Conservation (phyloP, 2,888 invertebrate species). For the Noctua janthe region DNA sequence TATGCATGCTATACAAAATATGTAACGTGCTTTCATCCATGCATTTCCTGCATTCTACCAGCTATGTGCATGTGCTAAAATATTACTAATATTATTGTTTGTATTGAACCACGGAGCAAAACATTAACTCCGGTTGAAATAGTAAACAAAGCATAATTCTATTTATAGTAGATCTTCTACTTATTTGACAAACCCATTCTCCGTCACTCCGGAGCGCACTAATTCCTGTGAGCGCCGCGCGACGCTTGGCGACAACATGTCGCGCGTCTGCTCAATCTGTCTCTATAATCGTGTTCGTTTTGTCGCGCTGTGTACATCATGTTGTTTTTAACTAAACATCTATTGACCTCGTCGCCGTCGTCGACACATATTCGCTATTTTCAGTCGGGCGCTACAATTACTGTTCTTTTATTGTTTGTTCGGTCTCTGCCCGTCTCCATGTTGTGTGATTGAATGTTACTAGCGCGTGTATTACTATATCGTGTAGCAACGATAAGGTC, state of each 20-base stretch:
- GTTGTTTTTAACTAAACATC: conserved; percentile 28
- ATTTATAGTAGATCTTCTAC: not conserved
- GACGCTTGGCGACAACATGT: conserved; percentile 39
- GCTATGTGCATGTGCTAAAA: conserved; percentile 12
- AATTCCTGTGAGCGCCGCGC: conserved; percentile 13
- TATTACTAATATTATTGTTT: not conserved
- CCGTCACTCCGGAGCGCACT: conserved; percentile 23
- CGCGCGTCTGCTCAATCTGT: conserved; percentile 51
- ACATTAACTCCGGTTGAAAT: conserved; percentile 4
- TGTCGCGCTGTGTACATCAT: conserved; percentile 9
- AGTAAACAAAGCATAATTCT: not conserved
- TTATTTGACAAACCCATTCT: conserved; percentile 5
- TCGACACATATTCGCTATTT: conserved; percentile 30
- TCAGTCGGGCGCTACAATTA: conserved; percentile 19
- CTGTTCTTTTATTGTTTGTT: conserved; percentile 21
- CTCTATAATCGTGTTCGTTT: conserved; percentile 28
- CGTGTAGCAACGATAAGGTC: conserved; percentile 12
- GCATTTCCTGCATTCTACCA: conserved; percentile 15
- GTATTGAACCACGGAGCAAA: not conserved
- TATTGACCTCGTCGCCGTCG: conserved; percentile 18
- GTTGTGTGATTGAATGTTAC: conserved; percentile 1
- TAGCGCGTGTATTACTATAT: not conserved
- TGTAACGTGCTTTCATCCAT: conserved; percentile 2
- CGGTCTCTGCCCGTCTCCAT: not conserved
- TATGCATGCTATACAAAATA: conserved; percentile 14